Conservation (phyloP, 1,140 invertebrate genomes). For the Anthonomus grandis region DNA sequence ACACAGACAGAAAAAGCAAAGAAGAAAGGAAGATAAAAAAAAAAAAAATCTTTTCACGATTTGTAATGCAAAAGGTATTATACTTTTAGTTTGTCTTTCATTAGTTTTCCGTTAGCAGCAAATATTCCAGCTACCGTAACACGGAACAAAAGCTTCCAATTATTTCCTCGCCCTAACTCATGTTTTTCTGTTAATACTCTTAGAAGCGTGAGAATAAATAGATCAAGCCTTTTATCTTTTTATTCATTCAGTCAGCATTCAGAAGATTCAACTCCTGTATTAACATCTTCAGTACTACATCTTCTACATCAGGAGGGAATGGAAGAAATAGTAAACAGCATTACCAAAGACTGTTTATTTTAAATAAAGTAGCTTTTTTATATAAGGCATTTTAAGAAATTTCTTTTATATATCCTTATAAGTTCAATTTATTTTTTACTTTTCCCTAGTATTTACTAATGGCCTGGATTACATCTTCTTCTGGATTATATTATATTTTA, state of each 20-base stretch:
- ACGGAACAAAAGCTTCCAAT: constrained; percentile 67
- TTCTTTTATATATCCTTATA: too few species aligned
- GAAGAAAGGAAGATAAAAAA: constrained; percentile 79
- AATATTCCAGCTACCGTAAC: constrained; percentile 56
- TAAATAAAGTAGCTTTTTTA: too few species aligned
- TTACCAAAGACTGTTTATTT: constrained; percentile 84
- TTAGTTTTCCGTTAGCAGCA: constrained; percentile 55
- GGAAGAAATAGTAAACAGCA: constrained; percentile 55
- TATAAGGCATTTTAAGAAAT: too few species aligned
- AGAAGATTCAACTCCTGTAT: constrained; percentile 54
- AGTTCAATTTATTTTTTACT: too few species aligned
- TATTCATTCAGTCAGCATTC: constrained; percentile 51
- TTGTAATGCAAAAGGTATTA: constrained; percentile 75
- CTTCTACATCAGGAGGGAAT: constrained; percentile 55
- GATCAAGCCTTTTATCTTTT: constrained; percentile 50
- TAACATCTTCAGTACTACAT: constrained; percentile 49
- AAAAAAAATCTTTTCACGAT: constrained; percentile 83
- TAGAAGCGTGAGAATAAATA: constrained; percentile 32
- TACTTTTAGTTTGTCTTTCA: too few species aligned
- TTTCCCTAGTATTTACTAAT: too few species aligned
- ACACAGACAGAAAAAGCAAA: constrained; percentile 69
- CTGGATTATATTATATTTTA: too few species aligned
- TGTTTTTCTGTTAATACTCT: constrained; percentile 38
- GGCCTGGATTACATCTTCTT: too few species aligned
- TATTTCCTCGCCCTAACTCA: constrained; percentile 56